phyloP scores from a whole-genome alignment of 2,888 invertebrate species.

The Griposia aprilina region DNA sequence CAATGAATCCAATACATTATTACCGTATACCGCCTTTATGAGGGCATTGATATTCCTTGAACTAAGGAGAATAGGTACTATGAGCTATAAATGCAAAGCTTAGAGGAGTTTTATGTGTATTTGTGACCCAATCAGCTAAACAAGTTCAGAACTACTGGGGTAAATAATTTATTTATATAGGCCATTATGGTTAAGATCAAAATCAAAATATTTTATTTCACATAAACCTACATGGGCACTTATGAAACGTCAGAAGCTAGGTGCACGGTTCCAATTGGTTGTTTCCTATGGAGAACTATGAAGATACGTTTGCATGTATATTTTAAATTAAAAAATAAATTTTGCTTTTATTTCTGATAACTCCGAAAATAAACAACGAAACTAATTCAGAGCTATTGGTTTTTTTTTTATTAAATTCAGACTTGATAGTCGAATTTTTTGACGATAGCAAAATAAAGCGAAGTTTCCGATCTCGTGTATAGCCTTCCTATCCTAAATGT shows the following conservation, averaged over 20 bases:
- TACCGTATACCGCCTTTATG: conserved; percentile 23
- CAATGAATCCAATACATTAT: conserved; percentile 37
- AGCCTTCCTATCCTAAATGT: neutral
- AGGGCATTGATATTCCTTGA: conserved; percentile 34
- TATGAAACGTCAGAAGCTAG: too few species aligned
- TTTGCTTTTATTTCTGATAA: neutral
- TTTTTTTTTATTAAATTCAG: neutral
- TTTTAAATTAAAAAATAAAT: neutral
- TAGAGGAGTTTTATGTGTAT: neutral
- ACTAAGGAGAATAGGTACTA: neutral
- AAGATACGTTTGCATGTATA: neutral
- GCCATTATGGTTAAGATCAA: neutral
- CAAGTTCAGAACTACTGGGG: neutral
- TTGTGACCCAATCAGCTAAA: neutral
- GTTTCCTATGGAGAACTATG: too few species aligned
- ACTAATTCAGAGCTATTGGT: neutral
- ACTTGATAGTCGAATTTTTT: neutral
- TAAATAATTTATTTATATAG: neutral
- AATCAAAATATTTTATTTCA: too few species aligned
- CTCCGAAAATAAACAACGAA: neutral
- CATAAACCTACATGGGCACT: too few species aligned
- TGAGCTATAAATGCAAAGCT: conserved; percentile 1
- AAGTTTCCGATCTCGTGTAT: neutral
- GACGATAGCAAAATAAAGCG: fast-evolving
- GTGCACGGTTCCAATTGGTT: too few species aligned